Conservation (phyloP, 2,888 invertebrate genomes). For the Hirtodrosophila histrioides region DNA sequence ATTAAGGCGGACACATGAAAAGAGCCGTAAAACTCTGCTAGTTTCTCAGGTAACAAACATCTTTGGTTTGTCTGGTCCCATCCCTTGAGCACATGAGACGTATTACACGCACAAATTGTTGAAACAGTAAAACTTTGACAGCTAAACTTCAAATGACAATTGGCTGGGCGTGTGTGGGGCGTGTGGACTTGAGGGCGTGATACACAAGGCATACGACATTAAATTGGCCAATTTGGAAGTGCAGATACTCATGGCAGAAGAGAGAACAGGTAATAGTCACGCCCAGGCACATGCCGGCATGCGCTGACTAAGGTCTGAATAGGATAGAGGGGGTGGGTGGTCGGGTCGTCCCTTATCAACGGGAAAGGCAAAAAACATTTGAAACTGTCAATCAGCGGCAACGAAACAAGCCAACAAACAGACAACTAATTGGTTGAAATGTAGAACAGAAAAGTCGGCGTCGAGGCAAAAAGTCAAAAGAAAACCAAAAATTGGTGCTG, state of each 20-base stretch:
- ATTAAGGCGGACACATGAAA: neutral
- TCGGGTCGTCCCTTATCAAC: conserved; percentile 63
- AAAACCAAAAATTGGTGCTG: conserved; percentile 60
- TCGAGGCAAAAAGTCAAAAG: conserved; percentile 37
- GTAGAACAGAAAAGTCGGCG: conserved; percentile 51
- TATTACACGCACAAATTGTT: conserved; percentile 42
- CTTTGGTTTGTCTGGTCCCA: conserved; percentile 10
- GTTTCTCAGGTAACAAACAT: conserved; percentile 40
- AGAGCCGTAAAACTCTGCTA: conserved; percentile 4
- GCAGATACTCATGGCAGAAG: conserved; percentile 21
- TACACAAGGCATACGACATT: conserved; percentile 37
- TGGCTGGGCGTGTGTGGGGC: conserved; percentile 57
- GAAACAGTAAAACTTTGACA: conserved; percentile 54
- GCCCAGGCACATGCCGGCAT: conserved; percentile 41
- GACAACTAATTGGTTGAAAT: conserved; percentile 75
- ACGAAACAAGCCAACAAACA: conserved; percentile 62
- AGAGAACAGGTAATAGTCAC: conserved; percentile 60
- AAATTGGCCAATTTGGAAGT: conserved; percentile 65
- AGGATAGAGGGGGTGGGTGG: conserved; percentile 2
- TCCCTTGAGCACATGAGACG: conserved; percentile 3
- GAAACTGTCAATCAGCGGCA: conserved; percentile 74
- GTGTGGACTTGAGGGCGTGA: conserved; percentile 22
- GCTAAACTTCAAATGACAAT: conserved; percentile 69
- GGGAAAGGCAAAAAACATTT: conserved; percentile 42
- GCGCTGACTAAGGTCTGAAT: conserved; percentile 2